A percentile compares a stretch with the other conserved stretches of the same genome.
Conservation (phyloP, 2,797 vertebrate genomes). For the Poecilia picta region DNA sequence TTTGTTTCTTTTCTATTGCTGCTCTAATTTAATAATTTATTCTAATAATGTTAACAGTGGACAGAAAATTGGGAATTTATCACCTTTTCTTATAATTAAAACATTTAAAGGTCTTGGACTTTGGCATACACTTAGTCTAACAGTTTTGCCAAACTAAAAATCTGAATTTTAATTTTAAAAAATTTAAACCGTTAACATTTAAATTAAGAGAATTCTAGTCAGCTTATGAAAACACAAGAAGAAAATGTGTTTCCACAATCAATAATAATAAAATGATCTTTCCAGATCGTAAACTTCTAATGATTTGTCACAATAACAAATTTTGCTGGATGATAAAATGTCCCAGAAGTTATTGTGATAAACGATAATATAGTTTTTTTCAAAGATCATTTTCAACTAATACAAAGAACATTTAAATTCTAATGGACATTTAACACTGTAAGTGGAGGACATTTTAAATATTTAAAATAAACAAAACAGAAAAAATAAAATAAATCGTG, state of each 20-base stretch:
- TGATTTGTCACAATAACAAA: too few species aligned
- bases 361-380: too few species aligned
- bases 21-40: neutral
- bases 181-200: neutral
- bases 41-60: neutral
- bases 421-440: too few species aligned
- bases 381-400: too few species aligned
- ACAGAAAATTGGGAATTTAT: neutral
- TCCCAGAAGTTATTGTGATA: too few species aligned
- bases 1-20: neutral
- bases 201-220: neutral
- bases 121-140: neutral
- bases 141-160: neutral
- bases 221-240: neutral
- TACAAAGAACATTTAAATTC: too few species aligned
- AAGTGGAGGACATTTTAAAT: too few species aligned
- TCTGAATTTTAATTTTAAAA: neutral
- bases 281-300: too few species aligned
- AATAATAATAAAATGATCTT: too few species aligned
- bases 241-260: neutral
- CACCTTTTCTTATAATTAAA: neutral
- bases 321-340: too few species aligned
- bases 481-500: too few species aligned
- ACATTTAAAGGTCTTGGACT: neutral
- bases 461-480: too few species aligned